Evolutionary conservation across 2,888 invertebrate genomes (phyloP).

Genomic region (Protonemura montana): DNA sequence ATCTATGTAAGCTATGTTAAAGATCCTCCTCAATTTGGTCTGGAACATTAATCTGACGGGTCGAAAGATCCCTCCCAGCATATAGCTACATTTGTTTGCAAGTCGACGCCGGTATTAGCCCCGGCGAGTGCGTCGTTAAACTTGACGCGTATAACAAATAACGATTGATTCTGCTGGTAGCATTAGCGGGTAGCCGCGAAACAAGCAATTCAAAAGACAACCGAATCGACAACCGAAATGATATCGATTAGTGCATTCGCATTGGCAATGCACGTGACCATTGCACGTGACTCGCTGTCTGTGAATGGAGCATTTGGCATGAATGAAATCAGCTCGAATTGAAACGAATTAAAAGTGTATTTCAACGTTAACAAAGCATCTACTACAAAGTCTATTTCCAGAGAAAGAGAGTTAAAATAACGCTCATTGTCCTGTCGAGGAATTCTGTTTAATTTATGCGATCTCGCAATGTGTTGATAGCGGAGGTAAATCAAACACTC

Average conservation of each 20-base stretch:
- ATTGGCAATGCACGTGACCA: neutral
- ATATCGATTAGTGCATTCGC: neutral
- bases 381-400: neutral
- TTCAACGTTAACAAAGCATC: neutral
- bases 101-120: too few relatives aligned
- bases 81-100: too few relatives aligned
- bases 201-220: too few relatives aligned
- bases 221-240: neutral
- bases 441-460: constrained; percentile 14
- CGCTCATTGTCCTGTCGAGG: neutral
- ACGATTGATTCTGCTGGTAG: too few relatives aligned
- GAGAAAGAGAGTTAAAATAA: neutral
- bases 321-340: neutral
- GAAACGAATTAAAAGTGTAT: neutral
- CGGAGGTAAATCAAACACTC: neutral
- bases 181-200: too few relatives aligned
- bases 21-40: too few relatives aligned
- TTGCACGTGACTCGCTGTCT: too few relatives aligned
- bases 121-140: too few relatives aligned
- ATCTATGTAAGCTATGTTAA: too few relatives aligned
- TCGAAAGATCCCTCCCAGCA: too few relatives aligned
- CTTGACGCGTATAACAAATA: too few relatives aligned
- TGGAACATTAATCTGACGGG: too few relatives aligned
- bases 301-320: constrained; percentile 2
- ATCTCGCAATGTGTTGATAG: neutral